Evolutionary conservation across 1,140 invertebrate species (phyloP), one percentile per base, ranked within the genome.

Genomic region (Armadillidium nasatum): DNA sequence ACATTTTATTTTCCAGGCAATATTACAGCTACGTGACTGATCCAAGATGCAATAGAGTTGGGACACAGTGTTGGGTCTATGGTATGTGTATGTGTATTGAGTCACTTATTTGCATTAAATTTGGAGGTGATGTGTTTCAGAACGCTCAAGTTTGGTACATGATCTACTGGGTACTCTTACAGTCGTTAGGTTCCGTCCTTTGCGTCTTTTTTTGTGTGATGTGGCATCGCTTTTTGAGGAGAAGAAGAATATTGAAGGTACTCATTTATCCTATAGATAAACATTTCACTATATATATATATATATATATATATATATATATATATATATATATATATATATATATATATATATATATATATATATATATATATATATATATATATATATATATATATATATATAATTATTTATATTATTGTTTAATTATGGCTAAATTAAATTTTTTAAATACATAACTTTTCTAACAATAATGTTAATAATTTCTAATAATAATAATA

Each of bases 41-140:
- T 87, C 93, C 95, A 21, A 89, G 92, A 71, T 97, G 96, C 85
- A 98, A 96, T 85, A 88, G 97, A 83, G 93, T 99, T 33, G 97
- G 97, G 44, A 98, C 96, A 22, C 97, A 99, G 83, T 97, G 95
- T 86, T 99, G 97, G 97, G 95, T 98, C n/a, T 97, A 94, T 76
- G 79, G 76, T 11, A 70, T 80, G 11, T 80, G 79, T 33, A 80
- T 80, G 79, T 80, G 76, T 44, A 77, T 76, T 13, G 79, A 80
- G 71, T 77, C 76, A 22, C 70, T 80, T 15, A 78, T 80, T 50
- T 80, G 79, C 23, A 71, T 80, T 73, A 80, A 80, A 72, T 80
- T 80, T 74, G 79, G 79, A 23, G 70, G 76, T 45, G 79, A 80
- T 44, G 71, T 78, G 21, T 78, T 78, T 67, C 76, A 73, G 21